phyloP scores from a whole-genome alignment of 2,113 vertebrate species.

The Empidonax alnorum region DNA sequence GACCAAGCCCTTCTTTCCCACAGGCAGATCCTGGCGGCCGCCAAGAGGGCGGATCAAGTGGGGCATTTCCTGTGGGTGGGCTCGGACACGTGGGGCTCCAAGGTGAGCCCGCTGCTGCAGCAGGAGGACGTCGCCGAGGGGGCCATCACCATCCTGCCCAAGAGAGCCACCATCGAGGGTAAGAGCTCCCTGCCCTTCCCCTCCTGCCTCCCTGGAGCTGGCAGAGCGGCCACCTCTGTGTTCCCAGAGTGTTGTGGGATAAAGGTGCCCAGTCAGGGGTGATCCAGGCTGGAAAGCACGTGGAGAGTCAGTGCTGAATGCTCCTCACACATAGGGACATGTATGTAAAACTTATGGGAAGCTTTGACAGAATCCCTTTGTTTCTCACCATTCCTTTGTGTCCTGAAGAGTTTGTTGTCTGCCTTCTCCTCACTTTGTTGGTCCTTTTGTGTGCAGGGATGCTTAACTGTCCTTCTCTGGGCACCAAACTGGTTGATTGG shows the following conservation, averaged over 20 bases:
- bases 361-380: background rate
- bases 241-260: background rate
- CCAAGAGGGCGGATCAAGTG: constrained; percentile 87
- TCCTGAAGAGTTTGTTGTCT: background rate
- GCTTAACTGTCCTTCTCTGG: background rate
- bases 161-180: constrained; percentile 90
- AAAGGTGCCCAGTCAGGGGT: accelerated
- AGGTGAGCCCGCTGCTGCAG: constrained; percentile 85
- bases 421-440: background rate
- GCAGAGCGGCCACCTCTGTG: background rate
- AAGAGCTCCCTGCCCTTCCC: background rate
- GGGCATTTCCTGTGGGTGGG: constrained; percentile 97
- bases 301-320: background rate
- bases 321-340: background rate
- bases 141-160: constrained; percentile 93
- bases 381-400: background rate
- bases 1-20: background rate
- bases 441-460: background rate
- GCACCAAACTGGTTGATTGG: background rate
- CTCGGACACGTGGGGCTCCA: constrained; percentile 97
- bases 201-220: background rate
- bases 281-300: background rate
- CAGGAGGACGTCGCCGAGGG: constrained; percentile 90
- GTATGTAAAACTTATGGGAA: accelerated
- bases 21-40: constrained; percentile 92